Conservation (phyloP, 2,113 vertebrate species). For the Psilopsiagon aymara region DNA sequence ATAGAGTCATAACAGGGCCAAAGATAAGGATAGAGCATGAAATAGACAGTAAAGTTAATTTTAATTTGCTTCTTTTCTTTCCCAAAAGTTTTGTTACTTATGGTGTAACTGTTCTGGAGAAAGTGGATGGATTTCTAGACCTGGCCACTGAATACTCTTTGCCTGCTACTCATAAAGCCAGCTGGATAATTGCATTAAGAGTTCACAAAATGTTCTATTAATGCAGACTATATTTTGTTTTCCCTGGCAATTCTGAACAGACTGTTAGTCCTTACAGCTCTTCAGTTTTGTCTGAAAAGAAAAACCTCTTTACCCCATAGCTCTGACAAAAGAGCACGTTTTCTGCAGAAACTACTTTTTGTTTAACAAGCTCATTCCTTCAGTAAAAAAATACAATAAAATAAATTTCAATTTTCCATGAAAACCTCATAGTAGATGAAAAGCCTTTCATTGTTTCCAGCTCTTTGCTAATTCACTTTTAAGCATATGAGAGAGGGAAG, state of each 20-base stretch:
- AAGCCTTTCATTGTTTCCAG: background rate
- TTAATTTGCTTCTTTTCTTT: background rate
- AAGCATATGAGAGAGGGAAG: background rate
- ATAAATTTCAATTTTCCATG: background rate
- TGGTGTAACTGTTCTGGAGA: background rate
- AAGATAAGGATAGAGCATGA: background rate
- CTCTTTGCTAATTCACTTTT: background rate
- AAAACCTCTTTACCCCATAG: background rate
- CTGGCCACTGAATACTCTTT: background rate
- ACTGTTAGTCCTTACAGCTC: background rate
- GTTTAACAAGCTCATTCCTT: background rate
- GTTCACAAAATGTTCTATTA: background rate
- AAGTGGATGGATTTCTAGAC: background rate
- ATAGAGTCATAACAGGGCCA: background rate
- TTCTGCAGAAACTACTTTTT: background rate
- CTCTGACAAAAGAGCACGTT: background rate
- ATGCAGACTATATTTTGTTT: background rate
- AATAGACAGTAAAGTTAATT: background rate
- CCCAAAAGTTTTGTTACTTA: background rate
- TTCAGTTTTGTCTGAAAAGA: conserved; percentile 10
- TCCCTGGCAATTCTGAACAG: background rate
- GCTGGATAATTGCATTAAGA: background rate
- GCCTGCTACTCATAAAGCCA: background rate
- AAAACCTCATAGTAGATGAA: background rate
- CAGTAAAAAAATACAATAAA: background rate